A percentile compares a stretch with the other conserved stretches of the same genome.
phyloP scores from a whole-genome alignment of 2,113 vertebrate genomes.

The Cheilinus undulatus region DNA sequence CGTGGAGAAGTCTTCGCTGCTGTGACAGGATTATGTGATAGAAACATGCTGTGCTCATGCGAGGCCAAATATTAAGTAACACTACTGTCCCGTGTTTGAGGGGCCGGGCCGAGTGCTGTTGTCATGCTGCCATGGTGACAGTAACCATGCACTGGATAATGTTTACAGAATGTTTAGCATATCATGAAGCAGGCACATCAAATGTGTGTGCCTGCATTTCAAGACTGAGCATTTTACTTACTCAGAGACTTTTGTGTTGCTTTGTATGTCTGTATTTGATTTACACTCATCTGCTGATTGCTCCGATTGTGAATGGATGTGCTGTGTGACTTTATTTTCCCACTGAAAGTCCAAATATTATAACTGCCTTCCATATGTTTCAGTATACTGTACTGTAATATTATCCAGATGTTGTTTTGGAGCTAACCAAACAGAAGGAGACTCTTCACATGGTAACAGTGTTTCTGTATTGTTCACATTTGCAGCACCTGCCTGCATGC shows the following conservation, averaged over 20 bases:
- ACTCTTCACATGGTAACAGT: constrained; percentile 7
- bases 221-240: constrained; percentile 29
- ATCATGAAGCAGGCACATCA: constrained; percentile 82
- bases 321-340: background rate
- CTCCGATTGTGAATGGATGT: constrained; percentile 38
- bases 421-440: constrained; percentile 21
- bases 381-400: constrained; percentile 17
- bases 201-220: constrained; percentile 12
- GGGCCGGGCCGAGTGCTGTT: constrained; percentile 86
- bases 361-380: constrained; percentile 8
- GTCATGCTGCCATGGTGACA: constrained; percentile 92
- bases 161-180: constrained; percentile 93
- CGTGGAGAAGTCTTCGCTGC: constrained; percentile 50
- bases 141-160: constrained; percentile 89
- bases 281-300: constrained; percentile 25
- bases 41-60: constrained; percentile 74
- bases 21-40: constrained; percentile 74
- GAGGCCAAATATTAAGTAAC: constrained; percentile 91
- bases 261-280: constrained; percentile 27
- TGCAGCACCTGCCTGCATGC: constrained; percentile 13
- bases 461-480: constrained; percentile 14
- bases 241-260: constrained; percentile 37
- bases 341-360: background rate
- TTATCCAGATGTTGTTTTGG: constrained; percentile 53
- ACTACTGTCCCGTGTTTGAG: constrained; percentile 89